Evolutionary conservation across 2,888 invertebrate genomes (phyloP), one percentile per base, ranked within the genome.

Genomic region (Zygothrica quintamaculata): DNA sequence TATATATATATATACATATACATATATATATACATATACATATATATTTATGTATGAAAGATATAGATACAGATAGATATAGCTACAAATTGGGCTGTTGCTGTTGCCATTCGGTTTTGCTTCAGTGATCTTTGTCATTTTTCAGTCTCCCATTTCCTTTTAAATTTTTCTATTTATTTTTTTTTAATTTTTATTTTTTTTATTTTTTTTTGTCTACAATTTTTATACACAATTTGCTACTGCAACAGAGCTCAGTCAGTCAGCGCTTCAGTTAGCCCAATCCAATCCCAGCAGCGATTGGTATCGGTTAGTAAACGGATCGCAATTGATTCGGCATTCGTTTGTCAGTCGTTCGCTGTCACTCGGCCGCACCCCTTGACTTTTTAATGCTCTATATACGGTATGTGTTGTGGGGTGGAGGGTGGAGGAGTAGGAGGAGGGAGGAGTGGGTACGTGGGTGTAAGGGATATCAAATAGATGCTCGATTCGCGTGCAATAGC

Each of bases 121-220:
- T 88, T 87, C 77, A 85, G 85, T 84, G 87, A 88, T 87, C 88
- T 79, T 84, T 88, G 77, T 79, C 88, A 87, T 87, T 85, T n/a
- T 84, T 70, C 74, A 72, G 77, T 85, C 77, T 85, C 68, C 80
- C 86, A 79, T 82, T 81, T 79, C 84, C 84, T 66, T 61, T 62
- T 65, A 6, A 36, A n/a, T n/a, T n/a, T n/a, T n/a, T n/a, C n/a
- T n/a, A n/a, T n/a, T n/a, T n/a, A n/a, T n/a, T n/a, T n/a, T n/a
- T n/a, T n/a, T n/a, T n/a, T n/a, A n/a, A n/a, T n/a, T n/a, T n/a
- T n/a, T n/a, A n/a, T n/a, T n/a, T n/a, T 74, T 78, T 73, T 69
- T 60, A 22, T 55, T n/a, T n/a, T n/a, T n/a, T n/a, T n/a, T n/a
- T n/a, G 40, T n/a, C n/a, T n/a, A n/a, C n/a, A n/a, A n/a, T n/a